A percentile compares a stretch with the other conserved stretches of the same genome.
phyloP scores from a whole-genome alignment of 2,113 vertebrate genomes.

The Hippocampus zosterae region DNA sequence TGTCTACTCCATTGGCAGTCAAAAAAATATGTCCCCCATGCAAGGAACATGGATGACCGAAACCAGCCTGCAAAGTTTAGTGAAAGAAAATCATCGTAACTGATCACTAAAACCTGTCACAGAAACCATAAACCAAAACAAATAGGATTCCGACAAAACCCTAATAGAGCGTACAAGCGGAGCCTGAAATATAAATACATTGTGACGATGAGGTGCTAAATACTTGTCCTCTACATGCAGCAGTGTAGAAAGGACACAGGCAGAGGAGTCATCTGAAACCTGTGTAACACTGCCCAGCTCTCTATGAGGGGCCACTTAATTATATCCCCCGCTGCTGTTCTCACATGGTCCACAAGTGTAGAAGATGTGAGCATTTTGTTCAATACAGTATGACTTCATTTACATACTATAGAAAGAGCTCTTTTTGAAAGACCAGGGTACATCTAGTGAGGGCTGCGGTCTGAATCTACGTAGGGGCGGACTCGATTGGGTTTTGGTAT shows the following conservation, averaged over 20 bases:
- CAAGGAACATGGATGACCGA: not conserved
- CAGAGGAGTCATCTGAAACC: constrained; percentile 43
- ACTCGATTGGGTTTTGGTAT: no score
- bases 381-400: constrained; percentile 13
- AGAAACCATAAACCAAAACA: constrained; percentile 33
- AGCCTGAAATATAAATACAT: constrained; percentile 47
- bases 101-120: not conserved
- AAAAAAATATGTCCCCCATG: not conserved
- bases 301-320: constrained; percentile 34
- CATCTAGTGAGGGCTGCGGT: no score
- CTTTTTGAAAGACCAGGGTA: not conserved
- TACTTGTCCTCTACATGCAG: constrained; percentile 41
- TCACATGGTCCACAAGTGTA: constrained; percentile 37
- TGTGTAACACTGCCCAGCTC: constrained; percentile 19
- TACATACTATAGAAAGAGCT: not conserved
- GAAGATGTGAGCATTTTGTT: constrained; percentile 9
- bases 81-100: not conserved
- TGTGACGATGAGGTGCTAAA: constrained; percentile 41
- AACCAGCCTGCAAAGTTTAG: not conserved
- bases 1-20: not conserved
- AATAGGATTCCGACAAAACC: constrained; percentile 44
- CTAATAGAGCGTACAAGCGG: constrained; percentile 8
- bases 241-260: constrained; percentile 45
- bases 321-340: constrained; percentile 45
- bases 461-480: no score